Evolutionary conservation across 2,113 vertebrate genomes (phyloP).

Genomic region (Athene cunicularia): DNA sequence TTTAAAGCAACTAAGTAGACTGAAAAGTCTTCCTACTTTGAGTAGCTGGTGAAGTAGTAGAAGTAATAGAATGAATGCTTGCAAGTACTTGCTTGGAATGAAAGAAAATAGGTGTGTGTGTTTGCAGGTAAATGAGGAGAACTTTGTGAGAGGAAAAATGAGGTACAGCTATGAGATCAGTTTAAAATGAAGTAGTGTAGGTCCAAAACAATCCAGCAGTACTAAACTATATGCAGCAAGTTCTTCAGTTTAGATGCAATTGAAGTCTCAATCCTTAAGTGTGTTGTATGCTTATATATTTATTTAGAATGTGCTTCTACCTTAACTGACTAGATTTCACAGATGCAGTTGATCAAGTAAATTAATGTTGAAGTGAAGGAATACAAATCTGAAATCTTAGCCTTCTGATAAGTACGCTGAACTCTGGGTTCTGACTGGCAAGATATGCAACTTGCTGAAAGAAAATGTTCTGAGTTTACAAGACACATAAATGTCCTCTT

Average conservation of each 20-base stretch:
- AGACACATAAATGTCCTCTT: not conserved
- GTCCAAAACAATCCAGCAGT: not conserved
- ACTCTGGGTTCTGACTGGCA: not conserved
- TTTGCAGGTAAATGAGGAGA: not conserved
- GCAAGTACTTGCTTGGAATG: slow-evolving; percentile 12
- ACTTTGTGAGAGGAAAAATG: not conserved
- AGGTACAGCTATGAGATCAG: not conserved
- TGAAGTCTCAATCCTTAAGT: not conserved
- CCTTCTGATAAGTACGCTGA: not conserved
- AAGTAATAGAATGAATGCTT: not conserved
- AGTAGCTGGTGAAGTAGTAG: not conserved
- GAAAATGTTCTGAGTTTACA: slow-evolving; percentile 18
- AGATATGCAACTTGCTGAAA: not conserved
- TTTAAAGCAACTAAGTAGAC: not conserved
- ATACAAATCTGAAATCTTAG: not conserved
- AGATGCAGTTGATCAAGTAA: not conserved
- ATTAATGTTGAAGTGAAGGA: not conserved
- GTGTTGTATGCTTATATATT: not conserved
- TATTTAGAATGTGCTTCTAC: not conserved
- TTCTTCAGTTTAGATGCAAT: not conserved
- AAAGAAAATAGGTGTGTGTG: not conserved
- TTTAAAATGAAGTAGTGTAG: not conserved
- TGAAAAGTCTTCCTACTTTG: not conserved
- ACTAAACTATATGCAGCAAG: not conserved
- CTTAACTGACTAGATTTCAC: not conserved